phyloP scores from a whole-genome alignment of 1,140 invertebrate genomes.

The Zaprionus nigranus region DNA sequence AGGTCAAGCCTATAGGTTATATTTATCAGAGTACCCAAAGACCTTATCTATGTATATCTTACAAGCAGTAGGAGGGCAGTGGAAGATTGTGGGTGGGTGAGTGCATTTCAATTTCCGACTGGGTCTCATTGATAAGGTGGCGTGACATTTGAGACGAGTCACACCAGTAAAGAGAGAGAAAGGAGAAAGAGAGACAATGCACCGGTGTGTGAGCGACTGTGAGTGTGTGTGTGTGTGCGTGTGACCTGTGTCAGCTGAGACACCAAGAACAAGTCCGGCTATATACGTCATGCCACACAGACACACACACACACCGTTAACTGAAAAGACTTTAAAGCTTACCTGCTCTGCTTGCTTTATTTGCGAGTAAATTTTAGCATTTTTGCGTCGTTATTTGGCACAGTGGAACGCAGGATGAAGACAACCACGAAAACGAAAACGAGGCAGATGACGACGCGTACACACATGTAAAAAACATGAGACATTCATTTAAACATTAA shows the following conservation, averaged over 20 bases:
- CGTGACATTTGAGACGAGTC: slow-evolving; percentile 60
- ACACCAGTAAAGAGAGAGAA: slow-evolving; percentile 13
- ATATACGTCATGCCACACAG: slow-evolving; percentile 23
- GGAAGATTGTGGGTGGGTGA: not conserved
- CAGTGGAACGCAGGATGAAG: not conserved
- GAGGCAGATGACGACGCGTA: slow-evolving; percentile 9
- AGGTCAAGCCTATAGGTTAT: slow-evolving; percentile 52
- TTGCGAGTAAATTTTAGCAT: slow-evolving; percentile 19
- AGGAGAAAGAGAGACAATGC: slow-evolving; percentile 16
- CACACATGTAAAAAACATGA: slow-evolving; percentile 52
- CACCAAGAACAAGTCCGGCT: slow-evolving; percentile 1
- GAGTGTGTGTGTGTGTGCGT: slow-evolving; percentile 25
- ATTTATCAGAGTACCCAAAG: slow-evolving; percentile 15
- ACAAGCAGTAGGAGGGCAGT: not conserved
- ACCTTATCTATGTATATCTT: slow-evolving; percentile 20
- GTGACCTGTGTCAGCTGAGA: slow-evolving; percentile 49
- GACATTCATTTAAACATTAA: slow-evolving; percentile 22
- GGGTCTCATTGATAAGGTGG: slow-evolving; percentile 66
- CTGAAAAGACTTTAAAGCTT: slow-evolving; percentile 25
- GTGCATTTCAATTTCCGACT: slow-evolving; percentile 19
- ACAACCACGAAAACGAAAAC: not conserved
- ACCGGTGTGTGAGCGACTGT: not conserved
- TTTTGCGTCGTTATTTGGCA: slow-evolving; percentile 32
- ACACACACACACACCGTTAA: slow-evolving; percentile 19
- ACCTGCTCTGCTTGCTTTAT: slow-evolving; percentile 37